phyloP scores from a whole-genome alignment of 2,797 vertebrate genomes.

The Falco biarmicus region DNA sequence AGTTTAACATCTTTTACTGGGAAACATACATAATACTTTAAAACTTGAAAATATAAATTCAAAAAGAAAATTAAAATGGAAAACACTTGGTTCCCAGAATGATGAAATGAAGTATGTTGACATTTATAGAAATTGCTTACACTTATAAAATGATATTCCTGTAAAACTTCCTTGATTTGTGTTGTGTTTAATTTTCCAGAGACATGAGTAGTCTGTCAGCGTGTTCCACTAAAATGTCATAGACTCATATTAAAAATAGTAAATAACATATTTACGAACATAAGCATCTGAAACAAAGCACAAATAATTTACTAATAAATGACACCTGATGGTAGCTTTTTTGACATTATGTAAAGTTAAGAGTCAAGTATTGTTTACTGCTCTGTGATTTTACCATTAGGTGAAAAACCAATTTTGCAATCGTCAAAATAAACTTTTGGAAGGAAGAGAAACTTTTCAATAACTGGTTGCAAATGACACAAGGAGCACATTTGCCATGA shows the following conservation, averaged over 20 bases:
- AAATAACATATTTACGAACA: conserved; percentile 38
- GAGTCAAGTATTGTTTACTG: neutral
- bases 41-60: conserved; percentile 3
- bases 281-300: conserved; percentile 9
- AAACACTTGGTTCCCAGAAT: neutral
- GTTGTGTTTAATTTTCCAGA: neutral
- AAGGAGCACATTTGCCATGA: neutral
- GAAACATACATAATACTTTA: neutral
- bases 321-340: neutral
- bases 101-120: conserved; percentile 24
- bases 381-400: neutral
- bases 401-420: neutral
- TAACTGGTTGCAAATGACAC: neutral
- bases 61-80: conserved; percentile 19
- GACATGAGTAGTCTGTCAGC: neutral
- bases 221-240: neutral
- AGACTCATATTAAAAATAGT: conserved; percentile 41
- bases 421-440: neutral
- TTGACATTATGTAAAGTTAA: neutral
- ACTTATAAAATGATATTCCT: neutral
- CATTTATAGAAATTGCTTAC: conserved; percentile 38
- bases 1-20: neutral
- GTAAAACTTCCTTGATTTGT: conserved; percentile 38
- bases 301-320: neutral
- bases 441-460: conserved; percentile 6